Evolutionary conservation across 2,888 invertebrate species (phyloP).

Genomic region (Yponomeuta evonymella): DNA sequence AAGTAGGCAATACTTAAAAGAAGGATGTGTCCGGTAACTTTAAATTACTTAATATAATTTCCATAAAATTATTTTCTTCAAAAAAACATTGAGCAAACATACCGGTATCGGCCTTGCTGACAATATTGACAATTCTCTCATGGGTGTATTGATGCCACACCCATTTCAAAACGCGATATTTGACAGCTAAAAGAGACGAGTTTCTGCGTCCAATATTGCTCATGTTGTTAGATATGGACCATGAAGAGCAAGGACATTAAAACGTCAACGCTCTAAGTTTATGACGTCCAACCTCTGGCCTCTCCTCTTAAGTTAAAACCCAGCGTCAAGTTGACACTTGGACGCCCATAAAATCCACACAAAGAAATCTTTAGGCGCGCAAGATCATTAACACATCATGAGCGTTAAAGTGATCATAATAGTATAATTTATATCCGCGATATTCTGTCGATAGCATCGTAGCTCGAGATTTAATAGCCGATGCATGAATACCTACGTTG

Average conservation of each 20-base stretch:
- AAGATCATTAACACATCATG: not conserved
- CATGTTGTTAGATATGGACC: not conserved
- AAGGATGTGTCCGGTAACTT: no score
- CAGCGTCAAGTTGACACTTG: not conserved
- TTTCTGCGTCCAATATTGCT: no score
- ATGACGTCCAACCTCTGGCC: not conserved
- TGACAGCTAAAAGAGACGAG: no score
- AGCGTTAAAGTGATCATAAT: constrained; percentile 5
- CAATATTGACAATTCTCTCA: no score
- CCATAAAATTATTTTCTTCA: no score
- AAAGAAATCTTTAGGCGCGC: not conserved
- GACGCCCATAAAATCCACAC: not conserved
- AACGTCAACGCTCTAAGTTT: constrained; percentile 1
- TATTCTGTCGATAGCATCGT: not conserved
- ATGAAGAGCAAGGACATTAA: not conserved
- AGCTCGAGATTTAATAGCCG: not conserved
- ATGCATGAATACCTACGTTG: constrained; percentile 2
- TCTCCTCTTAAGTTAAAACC: not conserved
- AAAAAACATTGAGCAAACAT: no score
- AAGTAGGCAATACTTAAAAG: no score
- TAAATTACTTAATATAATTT: no score
- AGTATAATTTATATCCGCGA: not conserved
- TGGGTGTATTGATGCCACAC: no score
- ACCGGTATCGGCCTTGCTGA: no score
- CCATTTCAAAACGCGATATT: no score